These are phyloP conservation scores for Oligia latruncula DNA, from an alignment of 2,888 invertebrate species.

Conservation along the genomic window DNA sequence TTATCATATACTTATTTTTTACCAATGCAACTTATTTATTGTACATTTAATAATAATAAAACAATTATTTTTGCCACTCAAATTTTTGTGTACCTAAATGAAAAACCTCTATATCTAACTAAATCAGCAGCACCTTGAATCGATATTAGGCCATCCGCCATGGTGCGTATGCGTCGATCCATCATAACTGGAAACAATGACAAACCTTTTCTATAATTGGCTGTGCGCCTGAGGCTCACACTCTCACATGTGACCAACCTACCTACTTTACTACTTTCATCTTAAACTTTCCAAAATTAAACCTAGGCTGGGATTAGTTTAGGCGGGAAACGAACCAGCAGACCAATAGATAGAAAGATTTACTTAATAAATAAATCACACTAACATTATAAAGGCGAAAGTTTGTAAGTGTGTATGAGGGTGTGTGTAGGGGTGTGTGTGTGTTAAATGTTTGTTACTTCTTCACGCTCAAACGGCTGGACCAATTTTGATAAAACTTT, in stretches of 20 bases:
- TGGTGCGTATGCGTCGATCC: constrained; percentile 7
- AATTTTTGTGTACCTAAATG: constrained; percentile 1
- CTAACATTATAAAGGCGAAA: no score
- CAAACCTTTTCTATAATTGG: constrained; percentile 16
- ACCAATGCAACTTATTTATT: constrained; percentile 1
- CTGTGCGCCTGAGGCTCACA: background rate
- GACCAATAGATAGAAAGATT: background rate
- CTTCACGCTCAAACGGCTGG: no score
- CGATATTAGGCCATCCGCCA: constrained; percentile 5
- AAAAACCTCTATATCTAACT: constrained; percentile 1
- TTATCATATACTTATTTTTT: background rate
- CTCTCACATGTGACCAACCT: background rate
- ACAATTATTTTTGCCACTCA: no score
- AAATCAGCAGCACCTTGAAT: constrained; percentile 36
- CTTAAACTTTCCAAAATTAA: background rate
- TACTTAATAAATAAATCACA: no score
- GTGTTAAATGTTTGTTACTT: no score
- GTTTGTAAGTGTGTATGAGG: no score
- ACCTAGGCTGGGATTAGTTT: background rate
- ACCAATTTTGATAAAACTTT: no score
- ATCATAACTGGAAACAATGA: constrained; percentile 23
- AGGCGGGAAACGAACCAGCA: background rate
- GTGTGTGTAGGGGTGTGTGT: no score
- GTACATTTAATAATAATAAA: constrained; percentile 11
- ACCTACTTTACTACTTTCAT: background rate